Evolutionary conservation across 1,140 invertebrate species (phyloP).

Genomic region (Meteorus sp.): DNA sequence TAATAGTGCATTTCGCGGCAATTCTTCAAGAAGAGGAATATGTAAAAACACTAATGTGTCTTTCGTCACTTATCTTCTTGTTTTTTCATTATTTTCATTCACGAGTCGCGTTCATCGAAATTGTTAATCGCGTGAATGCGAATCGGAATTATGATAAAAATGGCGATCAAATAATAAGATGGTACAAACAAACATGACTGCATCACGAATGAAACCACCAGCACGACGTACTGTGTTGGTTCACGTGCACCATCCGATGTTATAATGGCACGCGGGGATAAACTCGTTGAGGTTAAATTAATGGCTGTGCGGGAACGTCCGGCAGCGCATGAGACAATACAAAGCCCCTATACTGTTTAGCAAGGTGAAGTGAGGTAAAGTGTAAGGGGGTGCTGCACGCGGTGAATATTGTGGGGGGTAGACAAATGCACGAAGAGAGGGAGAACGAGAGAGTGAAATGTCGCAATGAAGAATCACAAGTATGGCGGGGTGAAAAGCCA

Average conservation of each 20-base stretch:
- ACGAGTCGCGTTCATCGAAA: too few relatives aligned
- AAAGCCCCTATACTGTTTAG: slow-evolving; percentile 35
- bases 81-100: too few relatives aligned
- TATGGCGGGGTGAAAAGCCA: slow-evolving; percentile 35
- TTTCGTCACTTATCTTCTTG: too few relatives aligned
- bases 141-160: too few relatives aligned
- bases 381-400: slow-evolving; percentile 7
- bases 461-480: too few relatives aligned
- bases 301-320: slow-evolving; percentile 37
- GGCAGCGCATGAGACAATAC: slow-evolving; percentile 40
- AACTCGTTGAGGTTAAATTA: slow-evolving; percentile 45
- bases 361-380: too few relatives aligned
- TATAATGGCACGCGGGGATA: slow-evolving; percentile 32
- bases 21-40: too few relatives aligned
- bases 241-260: slow-evolving; percentile 24
- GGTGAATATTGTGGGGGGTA: slow-evolving; percentile 14
- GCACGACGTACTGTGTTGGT: neutral
- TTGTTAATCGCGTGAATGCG: too few relatives aligned
- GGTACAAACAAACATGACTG: slow-evolving; percentile 1
- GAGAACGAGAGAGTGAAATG: slow-evolving; percentile 16
- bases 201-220: slow-evolving; percentile 5
- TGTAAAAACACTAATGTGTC: too few relatives aligned
- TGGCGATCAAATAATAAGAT: slow-evolving; percentile 23
- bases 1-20: too few relatives aligned
- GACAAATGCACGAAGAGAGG: slow-evolving; percentile 7